phyloP scores from a whole-genome alignment of 2,113 vertebrate genomes.

The Sardina pilchardus region DNA sequence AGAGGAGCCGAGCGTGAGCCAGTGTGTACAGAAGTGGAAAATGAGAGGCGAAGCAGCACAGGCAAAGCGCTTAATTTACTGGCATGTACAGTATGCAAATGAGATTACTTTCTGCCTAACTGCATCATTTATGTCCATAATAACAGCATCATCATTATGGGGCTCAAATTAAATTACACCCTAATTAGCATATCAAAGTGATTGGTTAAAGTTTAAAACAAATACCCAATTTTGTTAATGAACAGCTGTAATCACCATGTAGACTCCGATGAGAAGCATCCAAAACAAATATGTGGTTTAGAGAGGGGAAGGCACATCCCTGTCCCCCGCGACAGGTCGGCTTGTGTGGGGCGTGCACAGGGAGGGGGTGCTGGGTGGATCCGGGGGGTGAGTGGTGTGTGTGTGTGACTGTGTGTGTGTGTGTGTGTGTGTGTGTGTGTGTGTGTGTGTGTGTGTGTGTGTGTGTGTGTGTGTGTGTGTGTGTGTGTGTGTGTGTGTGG shows the following conservation, averaged over 20 bases:
- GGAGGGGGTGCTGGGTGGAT: constrained; percentile 19
- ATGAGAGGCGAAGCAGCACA: constrained; percentile 94
- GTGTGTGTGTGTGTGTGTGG: neutral
- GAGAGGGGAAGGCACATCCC: constrained; percentile 69
- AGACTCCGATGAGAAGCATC: constrained; percentile 93
- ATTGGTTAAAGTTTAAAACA: constrained; percentile 99
- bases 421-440: constrained; percentile 16
- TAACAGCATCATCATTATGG: constrained; percentile 99
- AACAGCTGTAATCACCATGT: constrained; percentile 98
- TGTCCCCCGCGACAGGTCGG: constrained; percentile 70
- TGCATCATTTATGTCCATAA: constrained; percentile 99
- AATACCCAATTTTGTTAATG: constrained; percentile 99
- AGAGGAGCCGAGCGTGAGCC: neutral
- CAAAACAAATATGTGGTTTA: constrained; percentile 99
- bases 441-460: neutral
- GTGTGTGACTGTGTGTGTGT: too few species aligned
- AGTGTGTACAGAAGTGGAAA: constrained; percentile 96
- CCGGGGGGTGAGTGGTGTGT: constrained; percentile 14
- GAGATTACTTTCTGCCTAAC: constrained; percentile 99
- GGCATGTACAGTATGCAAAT: constrained; percentile 99
- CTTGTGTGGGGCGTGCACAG: constrained; percentile 27
- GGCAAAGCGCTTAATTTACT: constrained; percentile 99
- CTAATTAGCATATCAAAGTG: constrained; percentile 99
- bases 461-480: neutral
- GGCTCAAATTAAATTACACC: constrained; percentile 99